Conservation (phyloP, 2,888 invertebrate species). For the Osedax fenrisi region DNA sequence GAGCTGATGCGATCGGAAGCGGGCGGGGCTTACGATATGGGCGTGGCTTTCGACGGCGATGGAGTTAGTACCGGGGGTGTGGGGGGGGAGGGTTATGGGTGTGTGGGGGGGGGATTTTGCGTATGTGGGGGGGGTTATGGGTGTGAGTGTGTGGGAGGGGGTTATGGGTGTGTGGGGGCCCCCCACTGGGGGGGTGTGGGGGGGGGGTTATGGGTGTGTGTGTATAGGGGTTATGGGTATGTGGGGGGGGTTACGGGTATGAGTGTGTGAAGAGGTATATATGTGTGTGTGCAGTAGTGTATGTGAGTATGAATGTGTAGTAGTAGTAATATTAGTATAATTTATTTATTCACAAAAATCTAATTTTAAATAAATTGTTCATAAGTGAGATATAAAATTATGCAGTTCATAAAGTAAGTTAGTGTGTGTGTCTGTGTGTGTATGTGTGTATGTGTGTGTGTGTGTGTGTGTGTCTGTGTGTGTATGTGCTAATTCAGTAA, state of each 20-base stretch:
- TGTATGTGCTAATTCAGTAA: too few species aligned
- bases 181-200: not conserved
- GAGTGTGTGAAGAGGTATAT: not conserved
- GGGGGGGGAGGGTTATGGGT: not conserved
- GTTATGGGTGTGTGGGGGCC: not conserved
- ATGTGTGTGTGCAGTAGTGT: not conserved
- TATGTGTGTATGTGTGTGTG: too few species aligned
- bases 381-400: too few species aligned
- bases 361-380: too few species aligned
- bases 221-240: not conserved
- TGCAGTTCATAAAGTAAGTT: too few species aligned
- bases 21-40: slow-evolving; percentile 62
- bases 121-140: not conserved
- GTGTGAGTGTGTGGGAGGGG: not conserved
- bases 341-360: too few species aligned
- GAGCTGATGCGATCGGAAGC: slow-evolving; percentile 53
- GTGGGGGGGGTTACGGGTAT: not conserved
- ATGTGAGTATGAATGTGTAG: too few species aligned
- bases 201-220: not conserved
- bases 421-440: too few species aligned
- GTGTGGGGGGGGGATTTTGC: not conserved
- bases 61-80: slow-evolving; percentile 55
- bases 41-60: slow-evolving; percentile 97
- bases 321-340: too few species aligned
- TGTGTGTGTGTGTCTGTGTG: too few species aligned